Percentiles rank a stretch among this genome's conserved stretches.
phyloP scores from a whole-genome alignment of 2,797 vertebrate species.

The Aplochiton taeniatus region DNA sequence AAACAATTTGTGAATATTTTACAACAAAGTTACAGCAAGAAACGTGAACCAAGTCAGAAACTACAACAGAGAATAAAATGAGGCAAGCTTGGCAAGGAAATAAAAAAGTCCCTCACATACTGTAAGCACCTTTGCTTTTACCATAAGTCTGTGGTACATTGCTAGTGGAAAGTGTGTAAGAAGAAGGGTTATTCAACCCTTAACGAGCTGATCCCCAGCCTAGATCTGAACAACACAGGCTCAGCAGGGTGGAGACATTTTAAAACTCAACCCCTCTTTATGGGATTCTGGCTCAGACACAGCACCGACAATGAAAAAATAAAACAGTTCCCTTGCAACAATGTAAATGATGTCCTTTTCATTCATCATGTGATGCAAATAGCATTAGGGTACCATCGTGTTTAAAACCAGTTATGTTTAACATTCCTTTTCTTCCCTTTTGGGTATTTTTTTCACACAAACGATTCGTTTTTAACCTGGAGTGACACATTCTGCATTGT shows the following conservation, averaged over 20 bases:
- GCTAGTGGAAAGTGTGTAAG: neutral
- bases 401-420: neutral
- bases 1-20: no score
- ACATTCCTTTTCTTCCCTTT: slow-evolving; percentile 15
- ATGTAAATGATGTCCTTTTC: neutral
- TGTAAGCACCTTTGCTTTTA: neutral
- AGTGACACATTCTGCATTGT: neutral
- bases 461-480: neutral
- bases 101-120: no score
- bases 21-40: no score
- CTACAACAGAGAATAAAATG: no score
- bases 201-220: slow-evolving; percentile 10
- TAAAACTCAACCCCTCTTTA: neutral
- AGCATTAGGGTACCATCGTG: neutral
- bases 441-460: slow-evolving; percentile 22
- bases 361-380: slow-evolving; percentile 21
- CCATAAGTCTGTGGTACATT: slow-evolving; percentile 10
- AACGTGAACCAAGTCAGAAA: no score
- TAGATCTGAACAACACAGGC: neutral
- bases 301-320: slow-evolving; percentile 14
- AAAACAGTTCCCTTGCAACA: neutral
- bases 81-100: no score
- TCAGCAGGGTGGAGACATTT: slow-evolving; percentile 2
- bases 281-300: slow-evolving; percentile 17
- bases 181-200: slow-evolving; percentile 21